Base-by-base conservation (phyloP, 2,113 vertebrate genomes). In the Podarcis muralis region DNA sequence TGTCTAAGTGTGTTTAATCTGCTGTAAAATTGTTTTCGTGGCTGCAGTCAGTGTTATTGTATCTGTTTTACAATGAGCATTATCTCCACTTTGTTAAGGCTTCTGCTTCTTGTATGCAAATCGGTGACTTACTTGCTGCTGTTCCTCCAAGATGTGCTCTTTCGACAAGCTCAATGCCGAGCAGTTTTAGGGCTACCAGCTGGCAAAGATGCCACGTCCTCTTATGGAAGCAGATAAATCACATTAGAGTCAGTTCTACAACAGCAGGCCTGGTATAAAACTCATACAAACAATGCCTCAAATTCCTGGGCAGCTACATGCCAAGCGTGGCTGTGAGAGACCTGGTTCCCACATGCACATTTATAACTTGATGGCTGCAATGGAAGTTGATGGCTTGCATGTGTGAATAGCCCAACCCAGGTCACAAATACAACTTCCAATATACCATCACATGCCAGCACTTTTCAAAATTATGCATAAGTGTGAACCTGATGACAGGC, bases 1-100 rank as follows among this genome's bases (percentile, higher is more conserved):
- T 91, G 85, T 62, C 87, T 93, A 95, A 96, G 90, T 94, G 94
- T 95, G 96, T 92, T 95, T 95, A 96, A 96, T 96, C 95, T 95
- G 94, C 95, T 96, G 95, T 96, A 95, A 96, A 96, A 96, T 96
- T 95, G 94, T 96, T 95, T 96, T 94, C 93, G 93, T 90, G 93
- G 94, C 87, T 91, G 86, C 84, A 91, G 93, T 88, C 92, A 88
- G 89, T 94, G 92, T 94, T 94, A 93, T 91, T 95, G 91, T 93
- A 95, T 86, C 93, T 95, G 92, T 89, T 95, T 93, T 93, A 95
- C 94, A 95, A 85, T 66, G 81, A 77, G 92, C 85, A 91, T 95
- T 96, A 92, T 94, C 90, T 88, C 91, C 86, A 57, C 86, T 65
- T 84, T 93, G 92, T 68, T 92, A 96, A 94, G 84, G 87, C 87